Base-by-base conservation (phyloP, 2,888 invertebrate genomes). In the Dromius quadrimaculatus region DNA sequence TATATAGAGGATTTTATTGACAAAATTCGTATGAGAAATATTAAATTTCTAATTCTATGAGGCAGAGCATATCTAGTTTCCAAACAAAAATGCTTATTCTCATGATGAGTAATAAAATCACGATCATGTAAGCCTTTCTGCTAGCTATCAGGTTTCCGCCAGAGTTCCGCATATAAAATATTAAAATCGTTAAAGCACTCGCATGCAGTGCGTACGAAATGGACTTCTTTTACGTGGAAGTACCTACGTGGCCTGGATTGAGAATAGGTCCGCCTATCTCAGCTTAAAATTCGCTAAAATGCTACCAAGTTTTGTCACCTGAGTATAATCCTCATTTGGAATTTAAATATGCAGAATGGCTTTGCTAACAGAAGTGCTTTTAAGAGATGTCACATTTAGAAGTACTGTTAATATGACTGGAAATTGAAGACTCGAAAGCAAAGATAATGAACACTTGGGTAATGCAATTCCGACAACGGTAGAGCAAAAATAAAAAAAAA, bases 131-230 rank as follows among this genome's bases (percentile, higher is more conserved):
- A 9, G n/a, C n/a, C 15, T 8, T 13, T 2, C 9, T 2, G 45
- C 45, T 15, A 4, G 2, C 11, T 59, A 59, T 59, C 59, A 59
- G 20, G 36, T 59, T 59, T 19, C 59, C 13, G 13, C 34, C 11
- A 20, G 36, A 59, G 36, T 36, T 59, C 19, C 36, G 59, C 36
- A 36, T 36, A 59, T 59, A 34, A 59, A 59, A 59, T 59, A 59
- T 59, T 59, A 59, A 59, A 59, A 59, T 59, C 59, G 59, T 59
- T 59, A 59, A 19, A 59, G 59, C 36, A 36, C 59, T 36, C 59
- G 36, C 22, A 36, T 59, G 19, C 36, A 59, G 34, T 54, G 36
- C 59, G 59, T 36, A 59, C 59, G 36, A 59, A 59, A 59, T 59
- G 59, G 59, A 34, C 11, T 34, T 59, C 59, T 59, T 59, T 57